phyloP scores from a whole-genome alignment of 2,797 vertebrate species.

The Borostomias antarcticus region DNA sequence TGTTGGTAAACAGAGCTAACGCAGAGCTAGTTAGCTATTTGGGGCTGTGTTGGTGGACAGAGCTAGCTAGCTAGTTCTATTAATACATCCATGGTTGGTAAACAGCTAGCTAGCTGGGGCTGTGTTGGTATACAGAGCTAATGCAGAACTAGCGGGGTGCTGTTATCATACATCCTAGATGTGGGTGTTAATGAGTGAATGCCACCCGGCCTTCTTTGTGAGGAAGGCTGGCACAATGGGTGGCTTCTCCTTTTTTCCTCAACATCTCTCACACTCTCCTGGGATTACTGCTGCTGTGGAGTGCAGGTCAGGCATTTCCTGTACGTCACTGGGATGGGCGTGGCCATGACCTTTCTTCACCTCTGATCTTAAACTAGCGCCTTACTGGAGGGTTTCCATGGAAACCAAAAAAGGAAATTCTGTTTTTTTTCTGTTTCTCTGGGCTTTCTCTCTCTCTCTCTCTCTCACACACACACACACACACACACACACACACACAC shows the following conservation, averaged over 20 bases:
- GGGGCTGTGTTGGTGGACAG: too few species aligned
- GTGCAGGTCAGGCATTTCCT: conserved; percentile 28
- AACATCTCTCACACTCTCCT: conserved; percentile 4
- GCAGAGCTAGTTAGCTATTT: too few species aligned
- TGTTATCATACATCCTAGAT: too few species aligned
- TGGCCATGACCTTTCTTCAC: conserved; percentile 44
- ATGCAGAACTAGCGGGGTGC: neutral
- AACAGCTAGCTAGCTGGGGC: too few species aligned
- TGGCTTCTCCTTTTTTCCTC: neutral
- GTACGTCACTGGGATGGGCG: conserved; percentile 26
- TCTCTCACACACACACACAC: conserved; percentile 18
- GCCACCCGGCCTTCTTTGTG: neutral
- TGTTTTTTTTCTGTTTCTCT: conserved; percentile 8
- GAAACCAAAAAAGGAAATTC: conserved; percentile 47
- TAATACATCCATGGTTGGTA: too few species aligned
- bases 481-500: conserved; percentile 13
- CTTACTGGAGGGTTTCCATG: conserved; percentile 65
- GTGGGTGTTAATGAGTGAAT: neutral
- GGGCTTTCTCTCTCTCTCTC: neutral
- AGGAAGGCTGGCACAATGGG: neutral
- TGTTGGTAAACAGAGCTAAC: too few species aligned
- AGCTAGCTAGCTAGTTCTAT: too few species aligned
- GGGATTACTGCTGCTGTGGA: neutral
- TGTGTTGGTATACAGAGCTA: neutral
- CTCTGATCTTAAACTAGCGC: conserved; percentile 56